A percentile compares a stretch with the other conserved stretches of the same genome.
phyloP scores from a whole-genome alignment of 2,797 vertebrate species.

The Microctenopoma lineatum region DNA sequence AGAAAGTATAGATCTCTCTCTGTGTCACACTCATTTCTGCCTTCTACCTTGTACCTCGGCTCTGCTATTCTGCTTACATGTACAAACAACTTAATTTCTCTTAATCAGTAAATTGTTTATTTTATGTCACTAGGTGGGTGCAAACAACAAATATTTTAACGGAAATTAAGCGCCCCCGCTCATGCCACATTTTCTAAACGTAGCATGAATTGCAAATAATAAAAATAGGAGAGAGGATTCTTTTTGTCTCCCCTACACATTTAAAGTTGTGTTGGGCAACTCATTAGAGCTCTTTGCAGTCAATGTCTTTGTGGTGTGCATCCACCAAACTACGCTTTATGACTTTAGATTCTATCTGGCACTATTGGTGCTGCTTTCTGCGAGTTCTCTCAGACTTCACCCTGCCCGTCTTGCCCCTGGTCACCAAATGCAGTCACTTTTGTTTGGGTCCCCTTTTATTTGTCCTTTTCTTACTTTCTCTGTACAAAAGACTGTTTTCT shows the following conservation, averaged over 20 bases:
- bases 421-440: constrained; percentile 78
- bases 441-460: constrained; percentile 73
- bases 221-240: background rate
- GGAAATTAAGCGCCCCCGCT: constrained; percentile 5
- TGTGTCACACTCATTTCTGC: constrained; percentile 49
- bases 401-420: constrained; percentile 69
- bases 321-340: constrained; percentile 60
- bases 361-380: constrained; percentile 59
- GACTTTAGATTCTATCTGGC: constrained; percentile 59
- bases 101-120: constrained; percentile 53
- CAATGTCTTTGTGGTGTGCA: constrained; percentile 64
- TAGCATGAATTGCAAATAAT: background rate
- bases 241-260: background rate
- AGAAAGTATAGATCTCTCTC: constrained; percentile 44
- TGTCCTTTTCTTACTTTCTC: constrained; percentile 61
- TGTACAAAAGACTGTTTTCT: constrained; percentile 57
- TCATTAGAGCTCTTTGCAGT: constrained; percentile 23
- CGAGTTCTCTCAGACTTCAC: constrained; percentile 64
- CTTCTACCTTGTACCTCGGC: constrained; percentile 59
- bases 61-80: constrained; percentile 63
- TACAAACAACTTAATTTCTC: constrained; percentile 59
- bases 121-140: constrained; percentile 60
- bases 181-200: constrained; percentile 1
- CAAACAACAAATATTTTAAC: constrained; percentile 54
- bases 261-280: constrained; percentile 18